Evolutionary conservation across 2,113 vertebrate species (phyloP).

Genomic region (Serinus canaria): DNA sequence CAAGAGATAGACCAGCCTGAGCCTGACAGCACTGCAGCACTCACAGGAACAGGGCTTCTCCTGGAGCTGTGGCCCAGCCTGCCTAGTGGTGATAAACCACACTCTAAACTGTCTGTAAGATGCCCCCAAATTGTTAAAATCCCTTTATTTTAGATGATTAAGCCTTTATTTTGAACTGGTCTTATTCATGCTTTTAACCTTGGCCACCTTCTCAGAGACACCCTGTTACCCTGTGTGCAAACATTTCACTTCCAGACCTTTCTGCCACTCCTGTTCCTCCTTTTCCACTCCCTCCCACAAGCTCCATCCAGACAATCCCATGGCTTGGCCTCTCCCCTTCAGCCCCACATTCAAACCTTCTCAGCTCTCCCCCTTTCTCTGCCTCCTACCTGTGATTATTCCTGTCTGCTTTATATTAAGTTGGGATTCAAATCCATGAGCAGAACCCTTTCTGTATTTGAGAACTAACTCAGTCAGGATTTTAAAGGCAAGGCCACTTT

Average conservation of each 20-base stretch:
- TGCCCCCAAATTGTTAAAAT: neutral
- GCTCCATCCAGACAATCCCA: neutral
- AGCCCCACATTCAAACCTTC: neutral
- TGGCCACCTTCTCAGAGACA: neutral
- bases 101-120: neutral
- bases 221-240: neutral
- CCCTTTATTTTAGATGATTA: neutral
- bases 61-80: neutral
- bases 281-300: neutral
- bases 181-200: neutral
- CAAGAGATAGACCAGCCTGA: neutral
- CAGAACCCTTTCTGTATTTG: neutral
- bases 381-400: neutral
- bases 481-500: neutral
- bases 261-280: neutral
- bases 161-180: neutral
- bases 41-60: neutral
- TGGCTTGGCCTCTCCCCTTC: neutral
- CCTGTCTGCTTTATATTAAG: neutral
- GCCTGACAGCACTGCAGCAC: neutral
- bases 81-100: neutral
- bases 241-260: neutral
- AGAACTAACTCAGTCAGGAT: neutral
- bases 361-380: neutral
- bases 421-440: neutral